Conservation (phyloP, 2,888 invertebrate species). For the Stegana nigrithorax region DNA sequence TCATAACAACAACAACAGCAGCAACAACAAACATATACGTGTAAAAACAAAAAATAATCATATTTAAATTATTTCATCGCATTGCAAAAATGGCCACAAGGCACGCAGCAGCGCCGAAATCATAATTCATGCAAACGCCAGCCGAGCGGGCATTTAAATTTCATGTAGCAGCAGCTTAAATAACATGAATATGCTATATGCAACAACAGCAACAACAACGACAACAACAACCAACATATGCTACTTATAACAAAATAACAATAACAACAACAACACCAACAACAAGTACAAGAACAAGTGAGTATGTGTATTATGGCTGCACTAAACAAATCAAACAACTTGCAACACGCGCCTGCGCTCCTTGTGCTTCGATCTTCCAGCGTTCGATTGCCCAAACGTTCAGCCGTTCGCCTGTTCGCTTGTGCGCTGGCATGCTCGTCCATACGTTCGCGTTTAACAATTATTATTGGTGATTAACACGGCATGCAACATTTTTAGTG, state of each 20-base stretch:
- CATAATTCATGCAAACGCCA: constrained; percentile 53
- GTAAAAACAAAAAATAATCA: constrained; percentile 20
- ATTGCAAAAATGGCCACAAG: constrained; percentile 55
- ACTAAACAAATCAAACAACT: constrained; percentile 35
- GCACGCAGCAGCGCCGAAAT: constrained; percentile 37
- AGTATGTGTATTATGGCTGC: not conserved
- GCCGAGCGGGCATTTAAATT: too few relatives aligned
- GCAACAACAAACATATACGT: not conserved
- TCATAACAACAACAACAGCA: not conserved
- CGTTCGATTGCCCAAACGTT: constrained; percentile 9
- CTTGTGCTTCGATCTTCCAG: not conserved
- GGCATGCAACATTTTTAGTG: constrained; percentile 40
- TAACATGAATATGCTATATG: constrained; percentile 1
- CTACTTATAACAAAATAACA: constrained; percentile 4
- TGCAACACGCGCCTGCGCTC: constrained; percentile 11
- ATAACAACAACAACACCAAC: constrained; percentile 4
- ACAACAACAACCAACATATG: constrained; percentile 13
- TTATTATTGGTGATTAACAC: constrained; percentile 61
- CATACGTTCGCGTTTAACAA: constrained; percentile 58
- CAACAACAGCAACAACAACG: constrained; percentile 11
- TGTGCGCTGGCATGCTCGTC: constrained; percentile 24
- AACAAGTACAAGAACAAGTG: not conserved
- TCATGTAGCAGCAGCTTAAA: constrained; percentile 2
- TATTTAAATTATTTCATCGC: constrained; percentile 60
- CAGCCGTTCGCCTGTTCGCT: constrained; percentile 13